Base-by-base conservation (phyloP, 1,140 invertebrate genomes). In the Achatina immaculata region DNA sequence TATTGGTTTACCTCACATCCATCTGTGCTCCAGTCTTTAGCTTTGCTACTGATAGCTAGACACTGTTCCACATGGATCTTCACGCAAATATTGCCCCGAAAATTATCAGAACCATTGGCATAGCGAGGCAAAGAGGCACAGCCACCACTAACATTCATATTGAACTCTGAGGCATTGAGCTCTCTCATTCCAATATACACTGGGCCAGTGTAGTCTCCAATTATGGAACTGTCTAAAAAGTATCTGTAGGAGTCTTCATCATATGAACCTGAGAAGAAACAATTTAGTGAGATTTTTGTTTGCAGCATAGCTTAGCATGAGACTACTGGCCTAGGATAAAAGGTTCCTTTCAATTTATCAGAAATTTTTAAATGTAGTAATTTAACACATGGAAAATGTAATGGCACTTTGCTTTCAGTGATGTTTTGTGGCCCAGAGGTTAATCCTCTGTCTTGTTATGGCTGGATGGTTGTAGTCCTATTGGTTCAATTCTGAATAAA, bases 1-100 rank as follows among this genome's bases (percentile, higher is more conserved):
- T n/a, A n/a, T n/a, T n/a, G n/a, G n/a, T 28, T 83, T 81, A 90
- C 88, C 68, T 79, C 69, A 48, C 88, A 87, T 24, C 88, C 87
- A 28, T 87, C 73, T 0, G 83, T 81, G 14, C 71, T 71, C 88
- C 88, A 89, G 42, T 84, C 81, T 14, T 71, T 62, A 1, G 43
- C 83, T 21, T 55, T 36, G 51, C 84, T 84, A 55, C 85, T 75
- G 11, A 82, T 85, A 66, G 83, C 86, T 16, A 79, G 68, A 73
- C 88, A 89, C 16, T 81, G 81, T 0, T 86, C 75, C 1, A 82
- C 78, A 40, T 77, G 84, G 4, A 82, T 66, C 21, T 78, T 77
- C 0, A 88, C 36, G 43, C 80, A 83, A 76, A 86, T 86, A 28
- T 85, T 82, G 24, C 65, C 74, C 6, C 43, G 68, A 58, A 83